Percentiles rank a stretch among this genome's conserved stretches.
Evolutionary conservation across 2,113 vertebrate genomes (phyloP).

Genomic region (Carassius auratus): DNA sequence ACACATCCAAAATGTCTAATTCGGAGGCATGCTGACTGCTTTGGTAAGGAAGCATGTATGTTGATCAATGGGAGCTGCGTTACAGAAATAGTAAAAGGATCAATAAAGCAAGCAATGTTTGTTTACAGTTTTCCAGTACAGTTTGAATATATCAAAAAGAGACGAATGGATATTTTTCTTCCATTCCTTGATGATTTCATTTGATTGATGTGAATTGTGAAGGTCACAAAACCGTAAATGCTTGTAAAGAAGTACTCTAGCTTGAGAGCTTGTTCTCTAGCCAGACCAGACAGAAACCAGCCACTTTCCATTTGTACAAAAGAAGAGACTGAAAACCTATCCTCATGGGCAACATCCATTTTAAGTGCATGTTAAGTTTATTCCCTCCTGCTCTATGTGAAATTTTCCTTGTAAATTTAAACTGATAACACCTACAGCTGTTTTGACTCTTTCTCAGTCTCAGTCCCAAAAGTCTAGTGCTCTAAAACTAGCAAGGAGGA

Average conservation of each 20-base stretch:
- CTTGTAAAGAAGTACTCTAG: conserved; percentile 18
- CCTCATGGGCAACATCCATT: conserved; percentile 12
- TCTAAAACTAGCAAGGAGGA: not conserved
- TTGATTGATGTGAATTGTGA: not conserved
- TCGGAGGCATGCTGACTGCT: conserved; percentile 36
- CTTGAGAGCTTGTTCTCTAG: not conserved
- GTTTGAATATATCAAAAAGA: not conserved
- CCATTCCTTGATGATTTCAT: not conserved
- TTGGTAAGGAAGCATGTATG: conserved; percentile 22
- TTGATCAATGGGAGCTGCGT: conserved; percentile 25
- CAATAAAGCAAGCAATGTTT: conserved; percentile 20
- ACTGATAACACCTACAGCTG: not conserved
- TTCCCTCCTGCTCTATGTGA: conserved; percentile 4
- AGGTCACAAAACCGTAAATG: conserved; percentile 27
- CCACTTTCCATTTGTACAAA: not conserved
- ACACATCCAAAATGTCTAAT: conserved; percentile 41
- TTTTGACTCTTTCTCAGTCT: not conserved
- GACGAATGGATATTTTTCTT: not conserved
- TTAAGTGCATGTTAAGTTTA: conserved; percentile 7
- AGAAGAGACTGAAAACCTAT: not conserved
- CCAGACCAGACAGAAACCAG: not conserved
- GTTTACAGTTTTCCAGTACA: not conserved
- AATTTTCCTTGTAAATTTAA: conserved; percentile 23
- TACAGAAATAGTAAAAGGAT: conserved; percentile 28
- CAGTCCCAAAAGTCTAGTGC: not conserved